Evolutionary conservation across 2,888 invertebrate species (phyloP), one percentile per base, ranked within the genome.

Genomic region (Melanophora roralis): DNA sequence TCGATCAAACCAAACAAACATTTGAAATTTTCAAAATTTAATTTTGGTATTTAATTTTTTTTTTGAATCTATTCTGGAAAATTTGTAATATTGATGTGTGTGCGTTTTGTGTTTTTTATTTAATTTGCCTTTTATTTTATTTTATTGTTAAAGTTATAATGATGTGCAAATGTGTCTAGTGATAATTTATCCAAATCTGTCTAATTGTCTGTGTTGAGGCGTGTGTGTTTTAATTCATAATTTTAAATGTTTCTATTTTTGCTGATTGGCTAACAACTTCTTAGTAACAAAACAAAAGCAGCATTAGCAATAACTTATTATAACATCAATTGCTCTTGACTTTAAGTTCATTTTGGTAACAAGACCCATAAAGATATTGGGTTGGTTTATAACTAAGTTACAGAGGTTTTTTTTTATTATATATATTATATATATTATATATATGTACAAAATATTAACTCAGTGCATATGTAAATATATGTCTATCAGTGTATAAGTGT

Each of bases 331-430:
- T 73, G 57, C n/a, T 68, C 72, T 62, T 62, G 67, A 57, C 72
- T 73, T 76, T 59, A 68, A 76, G 72, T 72, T 80, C 68, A 80
- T 27, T 45, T 64, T 62, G 21, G 11, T 19, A 57, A 12, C 21
- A 62, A 69, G 55, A 68, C 45, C 49, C 47, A 68, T 75, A 59
- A 45, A 59, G 51, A 57, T 76, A 64, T 55, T 81, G 78, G 78
- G 78, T 81, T 81, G 78, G 55, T 76, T 74, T 34, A 40, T 19
- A 51, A 14, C 16, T 16, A 38, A 71, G 40, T 71, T 60, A 49
- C 69, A 47, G 19, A 27, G 8, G 19, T 11, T 8, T 53, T 53
- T 51, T 19, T 53, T 40, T 65, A 53, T 40, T 38, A 55, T n/a
- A 57, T 69, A 47, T 47, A 57, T 36, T 3, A 27, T 5, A 27